A percentile compares a stretch with the other conserved stretches of the same genome.
phyloP scores from a whole-genome alignment of 2,797 vertebrate species.

The Hylomyscus alleni region DNA sequence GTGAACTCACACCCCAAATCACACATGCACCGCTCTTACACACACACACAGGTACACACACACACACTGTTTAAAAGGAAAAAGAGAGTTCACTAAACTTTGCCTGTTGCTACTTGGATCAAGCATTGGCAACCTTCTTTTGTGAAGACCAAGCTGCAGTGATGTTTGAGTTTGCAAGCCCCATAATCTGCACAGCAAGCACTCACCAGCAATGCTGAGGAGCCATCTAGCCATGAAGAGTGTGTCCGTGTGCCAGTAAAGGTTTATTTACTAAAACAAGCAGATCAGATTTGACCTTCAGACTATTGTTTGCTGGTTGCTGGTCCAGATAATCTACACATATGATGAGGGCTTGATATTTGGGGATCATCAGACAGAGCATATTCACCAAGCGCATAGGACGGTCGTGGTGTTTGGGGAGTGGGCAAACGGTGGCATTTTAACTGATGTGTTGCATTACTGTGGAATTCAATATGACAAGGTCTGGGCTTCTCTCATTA shows the following conservation, averaged over 20 bases:
- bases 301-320: not conserved
- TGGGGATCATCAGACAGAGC: not conserved
- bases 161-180: not conserved
- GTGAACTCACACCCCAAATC: not conserved
- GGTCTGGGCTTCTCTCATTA: not conserved
- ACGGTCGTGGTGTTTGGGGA: not conserved
- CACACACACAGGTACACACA: not conserved
- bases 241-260: not conserved
- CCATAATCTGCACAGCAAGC: no score
- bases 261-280: not conserved
- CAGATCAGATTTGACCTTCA: not conserved
- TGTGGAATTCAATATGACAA: not conserved
- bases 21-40: not conserved
- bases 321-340: not conserved
- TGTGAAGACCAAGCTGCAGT: not conserved
- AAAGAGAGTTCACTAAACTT: not conserved
- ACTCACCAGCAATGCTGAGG: rapidly evolving
- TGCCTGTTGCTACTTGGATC: not conserved
- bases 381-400: not conserved
- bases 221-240: not conserved
- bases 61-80: not conserved
- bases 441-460: not conserved
- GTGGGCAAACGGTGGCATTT: not conserved
- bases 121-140: not conserved
- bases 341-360: not conserved